Evolutionary conservation across 2,888 invertebrate species (phyloP).

Genomic region (Flexamia atlantica): DNA sequence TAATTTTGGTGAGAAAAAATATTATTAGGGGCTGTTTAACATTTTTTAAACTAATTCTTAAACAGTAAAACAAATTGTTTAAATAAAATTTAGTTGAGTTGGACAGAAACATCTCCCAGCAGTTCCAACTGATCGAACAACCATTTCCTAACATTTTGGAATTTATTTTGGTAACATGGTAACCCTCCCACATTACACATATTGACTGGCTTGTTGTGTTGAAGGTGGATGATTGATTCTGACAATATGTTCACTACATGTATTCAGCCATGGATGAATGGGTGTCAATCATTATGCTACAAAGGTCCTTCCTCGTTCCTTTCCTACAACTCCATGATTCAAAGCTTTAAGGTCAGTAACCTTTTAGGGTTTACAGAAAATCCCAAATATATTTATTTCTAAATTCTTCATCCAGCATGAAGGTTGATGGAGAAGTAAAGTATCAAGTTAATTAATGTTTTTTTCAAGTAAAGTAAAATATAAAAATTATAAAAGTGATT

Average conservation of each 20-base stretch:
- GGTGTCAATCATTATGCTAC: neutral
- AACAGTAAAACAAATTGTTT: no score
- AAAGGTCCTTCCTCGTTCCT: neutral
- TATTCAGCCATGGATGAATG: constrained; percentile 3
- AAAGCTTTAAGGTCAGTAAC: neutral
- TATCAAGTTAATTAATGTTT: no score
- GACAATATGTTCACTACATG: neutral
- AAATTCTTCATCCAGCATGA: no score
- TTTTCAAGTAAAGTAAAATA: no score
- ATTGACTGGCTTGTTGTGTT: neutral
- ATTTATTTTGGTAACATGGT: neutral
- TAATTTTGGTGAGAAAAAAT: no score
- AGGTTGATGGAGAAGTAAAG: no score
- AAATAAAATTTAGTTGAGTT: neutral
- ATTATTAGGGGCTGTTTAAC: no score
- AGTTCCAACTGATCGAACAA: neutral
- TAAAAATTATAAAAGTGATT: no score
- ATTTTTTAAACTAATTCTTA: no score
- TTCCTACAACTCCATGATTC: neutral
- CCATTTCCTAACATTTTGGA: neutral
- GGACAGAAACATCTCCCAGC: neutral
- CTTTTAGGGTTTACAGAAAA: neutral
- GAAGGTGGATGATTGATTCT: neutral
- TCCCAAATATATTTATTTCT: no score
- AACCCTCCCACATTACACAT: constrained; percentile 1